Percentiles rank a stretch among this genome's conserved stretches.
Conservation (phyloP, 2,888 invertebrate genomes). For the Phortica okadai region DNA sequence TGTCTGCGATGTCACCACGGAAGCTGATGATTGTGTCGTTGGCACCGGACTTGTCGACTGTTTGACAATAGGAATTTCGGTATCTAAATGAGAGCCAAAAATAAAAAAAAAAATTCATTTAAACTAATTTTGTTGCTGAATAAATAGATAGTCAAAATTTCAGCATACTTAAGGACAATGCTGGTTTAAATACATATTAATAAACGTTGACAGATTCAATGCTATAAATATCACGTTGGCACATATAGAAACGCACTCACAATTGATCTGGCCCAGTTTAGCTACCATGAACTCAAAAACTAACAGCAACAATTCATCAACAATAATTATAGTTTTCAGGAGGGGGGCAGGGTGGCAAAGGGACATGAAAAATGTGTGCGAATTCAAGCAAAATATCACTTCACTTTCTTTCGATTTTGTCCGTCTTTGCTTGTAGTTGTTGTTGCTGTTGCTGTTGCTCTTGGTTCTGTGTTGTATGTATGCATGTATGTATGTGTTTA, state of each 20-base stretch:
- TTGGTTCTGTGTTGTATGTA: background rate
- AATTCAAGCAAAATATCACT: slow-evolving; percentile 61
- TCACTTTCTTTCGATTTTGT: slow-evolving; percentile 66
- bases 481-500: slow-evolving; percentile 24
- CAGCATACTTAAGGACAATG: no score
- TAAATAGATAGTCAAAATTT: no score
- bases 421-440: slow-evolving; percentile 28
- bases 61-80: slow-evolving; percentile 77
- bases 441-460: slow-evolving; percentile 27
- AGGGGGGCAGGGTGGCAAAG: background rate
- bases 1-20: slow-evolving; percentile 64
- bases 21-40: slow-evolving; percentile 56
- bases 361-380: slow-evolving; percentile 33
- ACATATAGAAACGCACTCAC: slow-evolving; percentile 9
- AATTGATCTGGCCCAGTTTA: slow-evolving; percentile 63
- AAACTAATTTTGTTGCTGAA: no score
- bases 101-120: no score
- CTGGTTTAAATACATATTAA: no score
- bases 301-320: slow-evolving; percentile 32
- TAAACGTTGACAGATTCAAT: background rate
- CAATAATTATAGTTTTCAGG: background rate
- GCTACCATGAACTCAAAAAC: slow-evolving; percentile 65
- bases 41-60: slow-evolving; percentile 77
- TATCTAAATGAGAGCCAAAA: slow-evolving; percentile 67
- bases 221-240: background rate